Evolutionary conservation across 2,113 vertebrate genomes (phyloP), one percentile per base, ranked within the genome.

Genomic region (Thunnus thynnus): DNA sequence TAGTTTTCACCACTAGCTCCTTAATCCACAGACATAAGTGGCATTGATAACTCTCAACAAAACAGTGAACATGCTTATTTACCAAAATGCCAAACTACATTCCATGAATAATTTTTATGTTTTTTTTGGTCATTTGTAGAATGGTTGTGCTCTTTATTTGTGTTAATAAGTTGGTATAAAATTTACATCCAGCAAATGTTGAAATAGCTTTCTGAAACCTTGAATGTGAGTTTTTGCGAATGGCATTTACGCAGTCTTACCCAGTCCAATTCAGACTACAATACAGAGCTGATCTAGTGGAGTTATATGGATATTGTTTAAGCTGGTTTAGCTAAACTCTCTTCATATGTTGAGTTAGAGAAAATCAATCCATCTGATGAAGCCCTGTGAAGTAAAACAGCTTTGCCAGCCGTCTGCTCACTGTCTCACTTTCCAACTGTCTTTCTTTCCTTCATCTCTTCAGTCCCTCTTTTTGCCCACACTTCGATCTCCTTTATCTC

Each of bases 351-450:
- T 68, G 16, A 8, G 25, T 48, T 32, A 67, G 44, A 46, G 41
- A 63, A 80, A 84, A 60, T 86, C 71, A 36, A 75, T 76, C 65
- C 32, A 47, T 52, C 52, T 62, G 69, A 65, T 69, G 76, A 67
- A 62, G 30, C 13, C 51, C 54, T 30, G 48, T 66, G 76, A 82
- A 73, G 75, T 83, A 64, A 61, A 80, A 76, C 32, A 5, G 52
- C 80, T 58, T 57, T 54, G 55, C 56, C 65, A 25, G 6, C 22
- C 27, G 4, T 54, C 50, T 17, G 16, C 48, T 62, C 9, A 1
- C 16, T n/a, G 27, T 82, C 48, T 63, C 20, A n/a, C 25, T 54
- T 46, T 64, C 57, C 27, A 73, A 41, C 62, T 1, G 8, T 20
- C 32, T 50, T 16, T 46, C 50, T 61, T 41, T 56, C 52, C 63